Evolutionary conservation across 1,140 invertebrate genomes (phyloP).

Genomic region (Coptotermes formosanus): DNA sequence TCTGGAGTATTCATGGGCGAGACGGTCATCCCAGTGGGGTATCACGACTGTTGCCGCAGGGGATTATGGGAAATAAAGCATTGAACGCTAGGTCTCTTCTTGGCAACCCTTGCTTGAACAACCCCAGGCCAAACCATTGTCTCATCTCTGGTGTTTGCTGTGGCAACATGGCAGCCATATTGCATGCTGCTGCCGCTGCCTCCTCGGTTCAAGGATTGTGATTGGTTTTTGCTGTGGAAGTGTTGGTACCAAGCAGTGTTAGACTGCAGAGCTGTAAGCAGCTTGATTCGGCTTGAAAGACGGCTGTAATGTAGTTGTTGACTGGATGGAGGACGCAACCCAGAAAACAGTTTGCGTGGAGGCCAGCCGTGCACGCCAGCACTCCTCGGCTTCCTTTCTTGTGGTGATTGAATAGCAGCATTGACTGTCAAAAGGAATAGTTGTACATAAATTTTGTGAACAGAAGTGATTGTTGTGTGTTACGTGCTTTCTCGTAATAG

Average conservation of each 20-base stretch:
- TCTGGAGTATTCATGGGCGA: background rate
- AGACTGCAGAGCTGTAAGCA: slow-evolving; percentile 9
- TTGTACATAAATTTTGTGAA: slow-evolving; percentile 8
- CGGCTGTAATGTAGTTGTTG: background rate
- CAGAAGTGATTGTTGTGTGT: background rate
- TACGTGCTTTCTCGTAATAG: background rate
- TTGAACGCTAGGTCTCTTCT: slow-evolving; percentile 28
- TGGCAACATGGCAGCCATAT: slow-evolving; percentile 34
- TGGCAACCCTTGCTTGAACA: slow-evolving; percentile 33
- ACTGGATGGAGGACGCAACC: slow-evolving; percentile 23
- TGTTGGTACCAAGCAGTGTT: slow-evolving; percentile 21
- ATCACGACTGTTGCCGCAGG: slow-evolving; percentile 21
- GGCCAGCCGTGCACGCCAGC: background rate
- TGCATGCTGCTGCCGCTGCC: slow-evolving; percentile 24
- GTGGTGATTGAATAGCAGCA: slow-evolving; percentile 1
- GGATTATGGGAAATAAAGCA: slow-evolving; percentile 36
- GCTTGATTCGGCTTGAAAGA: background rate
- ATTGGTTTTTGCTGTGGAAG: slow-evolving; percentile 25
- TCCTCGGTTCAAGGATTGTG: slow-evolving; percentile 24
- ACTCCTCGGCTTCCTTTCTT: slow-evolving; percentile 4
- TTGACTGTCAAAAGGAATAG: slow-evolving; percentile 3
- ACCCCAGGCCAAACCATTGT: slow-evolving; percentile 20
- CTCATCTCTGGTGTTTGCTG: slow-evolving; percentile 3
- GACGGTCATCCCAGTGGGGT: slow-evolving; percentile 18
- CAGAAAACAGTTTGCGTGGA: slow-evolving; percentile 22